Conservation (phyloP, 2,797 vertebrate species). For the Peromyscus nudipes region DNA sequence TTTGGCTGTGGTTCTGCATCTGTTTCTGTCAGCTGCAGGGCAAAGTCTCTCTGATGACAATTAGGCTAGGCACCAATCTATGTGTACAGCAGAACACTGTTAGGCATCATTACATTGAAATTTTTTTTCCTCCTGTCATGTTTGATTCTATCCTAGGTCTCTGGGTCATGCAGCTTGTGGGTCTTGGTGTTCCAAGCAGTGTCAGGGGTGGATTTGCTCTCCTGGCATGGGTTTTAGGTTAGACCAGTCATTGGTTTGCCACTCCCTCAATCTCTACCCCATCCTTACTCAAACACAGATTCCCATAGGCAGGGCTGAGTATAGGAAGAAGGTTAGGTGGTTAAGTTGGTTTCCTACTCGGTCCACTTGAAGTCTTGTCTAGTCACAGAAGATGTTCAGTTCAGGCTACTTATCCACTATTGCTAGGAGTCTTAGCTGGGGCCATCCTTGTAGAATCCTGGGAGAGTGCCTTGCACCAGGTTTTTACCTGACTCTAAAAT, state of each 20-base stretch:
- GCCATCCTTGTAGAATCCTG: too few species aligned
- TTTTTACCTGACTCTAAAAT: too few species aligned
- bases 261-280: neutral
- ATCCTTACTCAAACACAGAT: too few species aligned
- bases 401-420: too few species aligned
- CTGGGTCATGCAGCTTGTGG: neutral
- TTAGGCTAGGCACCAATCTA: neutral
- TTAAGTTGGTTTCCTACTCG: too few species aligned
- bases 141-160: neutral
- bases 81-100: neutral
- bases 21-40: neutral
- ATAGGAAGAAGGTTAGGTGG: too few species aligned
- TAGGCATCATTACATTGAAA: neutral
- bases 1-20: neutral
- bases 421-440: too few species aligned
- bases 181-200: neutral
- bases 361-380: too few species aligned
- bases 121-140: neutral
- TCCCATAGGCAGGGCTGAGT: too few species aligned
- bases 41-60: neutral
- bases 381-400: too few species aligned
- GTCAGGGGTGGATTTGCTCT: neutral
- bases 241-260: neutral
- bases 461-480: too few species aligned
- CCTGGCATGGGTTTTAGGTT: neutral